These are phyloP conservation scores for Peromyscus attwateri DNA, from an alignment of 2,797 vertebrate genomes.

Conservation along the genomic window DNA sequence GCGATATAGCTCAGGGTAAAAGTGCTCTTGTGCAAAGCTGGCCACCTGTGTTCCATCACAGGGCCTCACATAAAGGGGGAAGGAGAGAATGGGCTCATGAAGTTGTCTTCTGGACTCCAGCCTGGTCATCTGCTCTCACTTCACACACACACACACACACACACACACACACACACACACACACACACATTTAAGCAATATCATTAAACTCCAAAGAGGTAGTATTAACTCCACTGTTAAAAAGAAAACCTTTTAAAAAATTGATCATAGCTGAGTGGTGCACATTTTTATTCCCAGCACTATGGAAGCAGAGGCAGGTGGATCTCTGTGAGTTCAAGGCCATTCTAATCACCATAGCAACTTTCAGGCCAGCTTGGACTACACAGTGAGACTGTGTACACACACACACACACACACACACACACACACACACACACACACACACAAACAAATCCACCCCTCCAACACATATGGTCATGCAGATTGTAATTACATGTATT, in stretches of 20 bases:
- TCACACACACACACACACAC: not conserved
- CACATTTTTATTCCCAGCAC: not conserved
- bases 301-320: not conserved
- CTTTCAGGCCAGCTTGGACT: not conserved
- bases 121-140: not conserved
- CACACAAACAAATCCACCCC: not conserved
- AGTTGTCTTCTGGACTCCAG: not conserved
- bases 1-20: not conserved
- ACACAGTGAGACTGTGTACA: not conserved
- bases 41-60: not conserved
- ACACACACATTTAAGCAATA: not conserved
- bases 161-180: not conserved
- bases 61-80: not conserved
- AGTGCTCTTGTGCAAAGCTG: not conserved
- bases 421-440: not conserved
- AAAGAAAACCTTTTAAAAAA: not conserved
- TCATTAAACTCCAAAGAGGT: slow-evolving; percentile 4
- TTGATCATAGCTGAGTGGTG: not conserved
- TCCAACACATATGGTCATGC: not conserved
- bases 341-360: not conserved
- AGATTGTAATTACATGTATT: slow-evolving; percentile 68
- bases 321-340: not conserved
- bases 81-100: not conserved
- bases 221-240: not conserved
- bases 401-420: not conserved